These are phyloP conservation scores for Dipus sagitta DNA, from an alignment of 2,797 vertebrate species.

Conservation along the genomic window DNA sequence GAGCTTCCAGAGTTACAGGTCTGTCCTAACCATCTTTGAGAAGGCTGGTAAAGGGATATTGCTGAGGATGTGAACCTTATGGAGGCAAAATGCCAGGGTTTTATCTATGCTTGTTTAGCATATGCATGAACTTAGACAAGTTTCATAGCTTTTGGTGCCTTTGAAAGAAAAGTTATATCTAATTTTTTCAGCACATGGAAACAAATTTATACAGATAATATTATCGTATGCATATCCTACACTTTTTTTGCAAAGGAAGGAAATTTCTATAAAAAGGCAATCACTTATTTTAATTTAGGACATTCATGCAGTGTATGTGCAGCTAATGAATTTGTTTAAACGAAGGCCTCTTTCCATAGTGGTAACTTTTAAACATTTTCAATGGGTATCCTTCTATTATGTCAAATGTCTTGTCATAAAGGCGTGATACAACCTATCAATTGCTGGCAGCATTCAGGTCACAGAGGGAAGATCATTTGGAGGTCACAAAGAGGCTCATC, in stretches of 20 bases:
- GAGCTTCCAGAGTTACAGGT: not conserved
- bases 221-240: not conserved
- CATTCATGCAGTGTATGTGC: fast-evolving
- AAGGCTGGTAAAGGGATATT: not conserved
- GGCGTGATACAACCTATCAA: not conserved
- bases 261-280: constrained; percentile 11
- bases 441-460: not conserved
- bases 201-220: not conserved
- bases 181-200: not conserved
- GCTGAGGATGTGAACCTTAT: not conserved
- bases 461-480: constrained; percentile 8
- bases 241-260: not conserved
- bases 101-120: not conserved
- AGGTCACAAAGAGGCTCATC: not conserved
- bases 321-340: not conserved
- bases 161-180: not conserved
- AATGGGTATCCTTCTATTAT: not conserved
- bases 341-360: not conserved
- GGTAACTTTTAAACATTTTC: not conserved
- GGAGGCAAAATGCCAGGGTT: not conserved
- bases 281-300: constrained; percentile 44
- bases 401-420: not conserved
- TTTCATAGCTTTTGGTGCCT: not conserved
- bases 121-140: not conserved
- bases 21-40: not conserved